Conservation (phyloP, 1,140 invertebrate genomes). For the Bilobella aurantiaca region DNA sequence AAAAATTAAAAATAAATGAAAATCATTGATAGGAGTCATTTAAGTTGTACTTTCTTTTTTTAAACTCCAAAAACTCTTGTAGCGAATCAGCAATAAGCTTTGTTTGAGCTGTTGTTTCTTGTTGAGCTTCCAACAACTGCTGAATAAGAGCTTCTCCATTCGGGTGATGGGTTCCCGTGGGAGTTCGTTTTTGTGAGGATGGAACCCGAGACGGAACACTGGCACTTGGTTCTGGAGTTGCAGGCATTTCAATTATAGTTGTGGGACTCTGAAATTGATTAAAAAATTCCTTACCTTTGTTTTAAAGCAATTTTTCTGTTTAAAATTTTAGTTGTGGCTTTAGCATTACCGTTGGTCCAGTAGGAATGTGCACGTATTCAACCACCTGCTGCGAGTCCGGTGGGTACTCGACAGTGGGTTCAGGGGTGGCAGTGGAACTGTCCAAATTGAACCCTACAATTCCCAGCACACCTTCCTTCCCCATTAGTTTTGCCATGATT, state of each 20-base stretch:
- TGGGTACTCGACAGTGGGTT: not conserved
- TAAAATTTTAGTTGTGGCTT: not conserved
- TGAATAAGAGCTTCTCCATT: not conserved
- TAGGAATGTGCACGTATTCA: not conserved
- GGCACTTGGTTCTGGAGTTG: not conserved
- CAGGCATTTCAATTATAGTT: not conserved
- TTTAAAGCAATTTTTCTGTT: not conserved
- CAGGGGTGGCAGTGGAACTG: not conserved
- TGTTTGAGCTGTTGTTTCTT: not conserved
- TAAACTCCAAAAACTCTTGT: not conserved
- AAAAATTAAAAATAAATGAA: not conserved
- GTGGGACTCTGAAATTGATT: not conserved
- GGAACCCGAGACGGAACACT: not conserved
- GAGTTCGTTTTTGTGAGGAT: not conserved
- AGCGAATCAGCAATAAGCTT: not conserved
- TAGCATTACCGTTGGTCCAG: not conserved
- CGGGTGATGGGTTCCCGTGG: not conserved
- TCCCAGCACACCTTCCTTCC: not conserved
- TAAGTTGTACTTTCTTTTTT: not conserved
- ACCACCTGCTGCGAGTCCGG: not conserved
- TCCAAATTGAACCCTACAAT: not conserved
- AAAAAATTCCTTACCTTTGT: not conserved
- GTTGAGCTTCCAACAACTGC: not conserved
- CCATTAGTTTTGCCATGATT: not conserved
- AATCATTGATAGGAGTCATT: not conserved